Percentiles rank a stretch among this genome's conserved stretches.
Conservation (phyloP, 2,888 invertebrate species). For the Volucella inanis region DNA sequence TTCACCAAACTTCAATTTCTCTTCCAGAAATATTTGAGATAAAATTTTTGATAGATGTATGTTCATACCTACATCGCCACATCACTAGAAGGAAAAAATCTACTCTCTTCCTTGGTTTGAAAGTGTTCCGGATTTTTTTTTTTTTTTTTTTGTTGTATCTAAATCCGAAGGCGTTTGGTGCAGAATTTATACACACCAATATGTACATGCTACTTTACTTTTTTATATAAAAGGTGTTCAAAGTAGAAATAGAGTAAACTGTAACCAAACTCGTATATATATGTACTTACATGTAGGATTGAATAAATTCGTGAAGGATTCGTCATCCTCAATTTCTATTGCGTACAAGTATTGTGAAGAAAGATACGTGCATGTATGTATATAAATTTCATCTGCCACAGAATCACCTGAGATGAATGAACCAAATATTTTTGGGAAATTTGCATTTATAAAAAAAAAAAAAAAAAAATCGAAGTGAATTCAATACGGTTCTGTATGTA, state of each 20-base stretch:
- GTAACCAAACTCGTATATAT: background rate
- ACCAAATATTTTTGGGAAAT: constrained; percentile 3
- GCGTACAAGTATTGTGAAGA: constrained; percentile 16
- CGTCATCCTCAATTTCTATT: constrained; percentile 34
- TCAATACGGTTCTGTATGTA: too few species aligned
- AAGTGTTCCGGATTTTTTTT: background rate
- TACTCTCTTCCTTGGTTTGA: background rate
- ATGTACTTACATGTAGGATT: constrained; percentile 13
- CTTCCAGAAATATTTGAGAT: too few species aligned
- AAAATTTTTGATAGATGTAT: too few species aligned
- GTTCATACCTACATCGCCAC: background rate
- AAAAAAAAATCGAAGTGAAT: too few species aligned
- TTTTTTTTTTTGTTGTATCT: background rate
- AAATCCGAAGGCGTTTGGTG: constrained; percentile 6
- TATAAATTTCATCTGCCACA: constrained; percentile 32
- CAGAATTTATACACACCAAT: constrained; percentile 14
- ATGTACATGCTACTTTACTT: constrained; percentile 17
- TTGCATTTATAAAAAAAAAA: background rate
- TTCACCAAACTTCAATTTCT: too few species aligned
- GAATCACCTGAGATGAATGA: constrained; percentile 39
- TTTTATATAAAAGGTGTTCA: background rate
- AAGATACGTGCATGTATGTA: background rate
- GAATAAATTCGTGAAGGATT: constrained; percentile 36
- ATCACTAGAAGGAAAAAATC: background rate
- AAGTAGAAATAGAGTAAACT: constrained; percentile 4